Conservation (phyloP, 2,113 vertebrate species). For the Paradisaea rubra region DNA sequence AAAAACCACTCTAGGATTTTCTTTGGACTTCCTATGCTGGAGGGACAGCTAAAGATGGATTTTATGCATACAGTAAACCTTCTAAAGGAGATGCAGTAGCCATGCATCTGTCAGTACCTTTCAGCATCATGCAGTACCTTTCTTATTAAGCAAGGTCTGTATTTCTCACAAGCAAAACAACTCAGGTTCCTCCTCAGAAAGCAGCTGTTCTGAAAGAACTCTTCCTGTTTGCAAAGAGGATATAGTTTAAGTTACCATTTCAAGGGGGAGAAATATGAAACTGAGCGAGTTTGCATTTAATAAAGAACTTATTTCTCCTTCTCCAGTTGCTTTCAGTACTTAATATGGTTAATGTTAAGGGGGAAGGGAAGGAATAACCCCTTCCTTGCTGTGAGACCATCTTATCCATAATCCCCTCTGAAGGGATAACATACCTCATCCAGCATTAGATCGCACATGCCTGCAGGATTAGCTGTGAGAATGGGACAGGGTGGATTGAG, state of each 20-base stretch:
- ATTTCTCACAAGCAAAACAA: neutral
- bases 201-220: neutral
- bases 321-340: neutral
- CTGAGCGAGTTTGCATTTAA: neutral
- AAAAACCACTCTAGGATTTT: neutral
- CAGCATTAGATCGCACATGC: neutral
- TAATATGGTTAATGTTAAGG: neutral
- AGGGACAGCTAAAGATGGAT: neutral
- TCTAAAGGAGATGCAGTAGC: neutral
- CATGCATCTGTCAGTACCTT: neutral
- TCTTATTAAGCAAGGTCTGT: neutral
- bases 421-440: neutral
- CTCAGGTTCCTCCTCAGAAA: neutral
- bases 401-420: constrained; percentile 3
- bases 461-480: constrained; percentile 10
- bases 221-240: neutral
- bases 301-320: neutral
- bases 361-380: neutral
- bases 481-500: neutral
- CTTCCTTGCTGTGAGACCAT: neutral
- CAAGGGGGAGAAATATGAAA: neutral
- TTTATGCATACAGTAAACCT: neutral
- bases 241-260: neutral
- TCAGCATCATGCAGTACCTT: neutral
- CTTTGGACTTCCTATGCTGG: neutral